Evolutionary conservation across 2,797 vertebrate genomes (phyloP).

Genomic region (Acanthornis magna): DNA sequence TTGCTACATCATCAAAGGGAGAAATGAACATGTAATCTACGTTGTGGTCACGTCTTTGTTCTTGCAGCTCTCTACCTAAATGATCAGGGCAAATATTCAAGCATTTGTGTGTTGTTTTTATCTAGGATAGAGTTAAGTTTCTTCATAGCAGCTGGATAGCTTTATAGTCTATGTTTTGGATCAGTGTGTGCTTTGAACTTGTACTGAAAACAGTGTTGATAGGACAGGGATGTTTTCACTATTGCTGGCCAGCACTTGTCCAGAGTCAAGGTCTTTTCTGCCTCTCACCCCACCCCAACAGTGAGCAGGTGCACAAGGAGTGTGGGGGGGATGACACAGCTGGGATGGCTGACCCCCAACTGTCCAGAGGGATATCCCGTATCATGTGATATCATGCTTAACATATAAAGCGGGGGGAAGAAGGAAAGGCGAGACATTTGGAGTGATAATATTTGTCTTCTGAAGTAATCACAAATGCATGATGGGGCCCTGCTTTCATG

Average conservation of each 20-base stretch:
- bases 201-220: background rate
- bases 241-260: background rate
- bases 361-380: background rate
- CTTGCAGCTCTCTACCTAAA: background rate
- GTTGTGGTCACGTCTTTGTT: background rate
- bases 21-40: background rate
- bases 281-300: background rate
- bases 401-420: background rate
- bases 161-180: background rate
- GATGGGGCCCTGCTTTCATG: background rate
- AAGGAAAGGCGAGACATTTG: background rate
- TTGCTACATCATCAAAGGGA: background rate
- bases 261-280: background rate
- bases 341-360: fast-evolving
- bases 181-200: background rate
- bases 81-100: background rate
- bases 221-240: fast-evolving
- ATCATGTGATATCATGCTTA: background rate
- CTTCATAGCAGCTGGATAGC: background rate
- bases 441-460: background rate
- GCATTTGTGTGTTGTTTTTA: background rate
- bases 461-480: fast-evolving
- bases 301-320: fast-evolving
- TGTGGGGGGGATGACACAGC: background rate
- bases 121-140: background rate